Evolutionary conservation across 2,797 vertebrate genomes (phyloP), one percentile per base, ranked within the genome.

Genomic region (Sebastes nivosus): DNA sequence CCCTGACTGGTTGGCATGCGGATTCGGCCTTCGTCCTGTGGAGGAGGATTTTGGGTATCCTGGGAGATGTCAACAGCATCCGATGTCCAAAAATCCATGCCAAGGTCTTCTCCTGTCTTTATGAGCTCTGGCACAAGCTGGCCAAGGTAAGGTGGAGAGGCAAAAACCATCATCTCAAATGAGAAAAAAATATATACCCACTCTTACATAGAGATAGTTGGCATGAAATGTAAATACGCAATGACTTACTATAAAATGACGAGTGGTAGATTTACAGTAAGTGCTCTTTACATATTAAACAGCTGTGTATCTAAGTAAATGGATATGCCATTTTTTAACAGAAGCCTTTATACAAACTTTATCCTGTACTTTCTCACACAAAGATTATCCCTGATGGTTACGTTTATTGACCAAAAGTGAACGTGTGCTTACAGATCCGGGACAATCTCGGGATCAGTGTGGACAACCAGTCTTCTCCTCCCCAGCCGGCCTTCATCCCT

Each of bases 21-120:
- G 99, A 99, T 90, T 99, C 98, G 2, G 98, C 99, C 8, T 97
- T 98, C 8, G 99, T 99, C 32, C 86, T 99, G 2, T 99, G 99
- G 99, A 96, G 98, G 89, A 97, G 99, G 88, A 96, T 98, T 88
- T 89, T 99, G 92, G 99, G 99, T 54, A 98, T 99, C 89, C 95
- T 99, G 8, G 99, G 99, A 75, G 98, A 99, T 73, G 97, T 99
- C 84, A 99, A 99, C 94, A 97, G 88, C 65, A 99, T 99, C 89
- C 94, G 94, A 58, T 98, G 97, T 14, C 97, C 97, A 76, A 97
- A 96, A 93, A 99, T 99, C 86, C 98, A 99, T 7, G 97, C 97
- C 81, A 98, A 95, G 93, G 97, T 99, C 83, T 98, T 99, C 91
- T 92, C 94, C 34, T 97, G 97, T 91, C 97, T 99, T 63, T 98